phyloP scores from a whole-genome alignment of 2,888 invertebrate genomes.

The Leptinotarsa haldemani region DNA sequence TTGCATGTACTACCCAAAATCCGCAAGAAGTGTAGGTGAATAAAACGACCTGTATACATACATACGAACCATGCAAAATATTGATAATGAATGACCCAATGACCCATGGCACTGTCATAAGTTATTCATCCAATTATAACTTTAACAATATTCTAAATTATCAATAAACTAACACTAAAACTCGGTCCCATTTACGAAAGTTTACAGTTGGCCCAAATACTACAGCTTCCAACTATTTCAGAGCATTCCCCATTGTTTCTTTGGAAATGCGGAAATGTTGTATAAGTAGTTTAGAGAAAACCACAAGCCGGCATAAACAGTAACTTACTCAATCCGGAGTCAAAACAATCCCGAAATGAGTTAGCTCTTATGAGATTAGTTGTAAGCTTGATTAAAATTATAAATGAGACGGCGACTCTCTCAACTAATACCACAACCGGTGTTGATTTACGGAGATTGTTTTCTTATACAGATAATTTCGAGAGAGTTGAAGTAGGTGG shows the following conservation, averaged over 20 bases:
- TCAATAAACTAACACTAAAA: too few relatives aligned
- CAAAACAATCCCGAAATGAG: slow-evolving; percentile 50
- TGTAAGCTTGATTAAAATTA: slow-evolving; percentile 49
- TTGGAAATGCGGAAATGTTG: slow-evolving; percentile 4
- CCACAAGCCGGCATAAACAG: slow-evolving; percentile 41
- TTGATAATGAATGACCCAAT: too few relatives aligned
- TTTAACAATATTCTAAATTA: too few relatives aligned
- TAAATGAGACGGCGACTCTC: slow-evolving; percentile 24
- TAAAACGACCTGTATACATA: too few relatives aligned
- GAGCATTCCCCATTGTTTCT: background rate
- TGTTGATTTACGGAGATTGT: slow-evolving; percentile 2
- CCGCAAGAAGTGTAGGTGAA: too few relatives aligned
- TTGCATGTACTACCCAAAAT: too few relatives aligned
- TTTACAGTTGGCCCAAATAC: background rate
- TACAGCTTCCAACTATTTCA: background rate
- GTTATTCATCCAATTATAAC: too few relatives aligned
- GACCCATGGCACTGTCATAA: too few relatives aligned
- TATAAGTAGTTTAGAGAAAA: slow-evolving; percentile 26
- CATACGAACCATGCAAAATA: too few relatives aligned
- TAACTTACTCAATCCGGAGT: slow-evolving; percentile 47
- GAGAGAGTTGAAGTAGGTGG: background rate
- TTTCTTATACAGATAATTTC: background rate
- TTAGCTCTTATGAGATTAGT: slow-evolving; percentile 51
- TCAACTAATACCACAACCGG: background rate
- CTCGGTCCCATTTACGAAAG: too few relatives aligned